Evolutionary conservation across 2,797 vertebrate genomes (phyloP).

Genomic region (Hoplostethus atlanticus): DNA sequence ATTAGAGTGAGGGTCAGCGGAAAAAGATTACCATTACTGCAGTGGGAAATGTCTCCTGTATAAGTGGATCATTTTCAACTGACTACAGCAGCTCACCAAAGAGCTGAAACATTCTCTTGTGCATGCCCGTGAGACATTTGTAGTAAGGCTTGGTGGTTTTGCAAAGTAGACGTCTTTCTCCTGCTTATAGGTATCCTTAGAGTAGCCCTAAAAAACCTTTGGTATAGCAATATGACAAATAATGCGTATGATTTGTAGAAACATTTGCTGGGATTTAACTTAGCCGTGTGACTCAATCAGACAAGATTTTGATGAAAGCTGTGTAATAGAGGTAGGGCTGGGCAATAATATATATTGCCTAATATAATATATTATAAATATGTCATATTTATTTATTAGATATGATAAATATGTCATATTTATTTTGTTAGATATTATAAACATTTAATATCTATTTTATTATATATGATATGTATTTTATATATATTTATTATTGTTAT

Average conservation of each 20-base stretch:
- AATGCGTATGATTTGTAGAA: background rate
- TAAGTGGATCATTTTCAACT: conserved; percentile 74
- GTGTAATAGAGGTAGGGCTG: too few species aligned
- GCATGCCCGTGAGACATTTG: conserved; percentile 20
- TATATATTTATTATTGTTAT: too few species aligned
- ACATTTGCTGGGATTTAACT: background rate
- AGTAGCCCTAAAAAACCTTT: background rate
- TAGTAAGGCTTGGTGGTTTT: conserved; percentile 17
- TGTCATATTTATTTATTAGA: too few species aligned
- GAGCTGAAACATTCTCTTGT: conserved; percentile 40
- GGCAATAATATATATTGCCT: too few species aligned
- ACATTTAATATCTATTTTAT: too few species aligned
- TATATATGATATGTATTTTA: too few species aligned
- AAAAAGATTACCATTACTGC: conserved; percentile 72
- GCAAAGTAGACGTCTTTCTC: background rate
- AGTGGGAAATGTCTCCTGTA: conserved; percentile 64
- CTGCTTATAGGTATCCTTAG: background rate
- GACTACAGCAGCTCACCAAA: conserved; percentile 55
- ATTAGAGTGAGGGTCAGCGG: conserved; percentile 65
- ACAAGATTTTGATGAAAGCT: background rate
- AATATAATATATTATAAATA: too few species aligned
- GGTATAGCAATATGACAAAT: background rate
- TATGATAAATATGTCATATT: too few species aligned
- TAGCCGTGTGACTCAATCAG: background rate
- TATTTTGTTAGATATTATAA: too few species aligned